Conservation (phyloP, 2,797 vertebrate species). For the Mus minutoides region DNA sequence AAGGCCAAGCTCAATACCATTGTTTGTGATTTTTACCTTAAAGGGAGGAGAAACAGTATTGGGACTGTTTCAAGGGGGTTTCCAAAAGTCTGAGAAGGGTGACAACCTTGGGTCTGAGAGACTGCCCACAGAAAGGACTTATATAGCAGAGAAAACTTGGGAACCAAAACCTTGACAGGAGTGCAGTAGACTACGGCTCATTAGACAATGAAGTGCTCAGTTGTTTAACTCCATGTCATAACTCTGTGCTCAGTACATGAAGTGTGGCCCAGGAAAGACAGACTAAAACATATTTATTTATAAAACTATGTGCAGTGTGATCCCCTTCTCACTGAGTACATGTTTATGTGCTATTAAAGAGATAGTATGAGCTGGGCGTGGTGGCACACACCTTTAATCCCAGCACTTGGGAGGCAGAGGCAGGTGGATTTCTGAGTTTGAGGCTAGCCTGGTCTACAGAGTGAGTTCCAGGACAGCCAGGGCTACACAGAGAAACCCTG, state of each 20-base stretch:
- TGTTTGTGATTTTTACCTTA: neutral
- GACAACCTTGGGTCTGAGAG: neutral
- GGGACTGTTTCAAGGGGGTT: neutral
- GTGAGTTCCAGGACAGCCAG: too few species aligned
- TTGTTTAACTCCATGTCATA: accelerated
- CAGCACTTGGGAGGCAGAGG: too few species aligned
- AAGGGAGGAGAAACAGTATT: neutral
- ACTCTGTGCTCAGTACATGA: neutral
- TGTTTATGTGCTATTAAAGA: neutral
- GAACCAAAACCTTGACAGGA: neutral
- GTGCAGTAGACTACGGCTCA: accelerated
- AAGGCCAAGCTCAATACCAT: neutral
- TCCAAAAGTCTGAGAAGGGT: neutral
- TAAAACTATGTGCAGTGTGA: neutral
- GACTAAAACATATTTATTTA: neutral
- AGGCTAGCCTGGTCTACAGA: too few species aligned
- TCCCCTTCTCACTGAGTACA: neutral
- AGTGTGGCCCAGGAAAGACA: neutral
- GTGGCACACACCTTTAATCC: too few species aligned
- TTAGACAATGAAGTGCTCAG: neutral
- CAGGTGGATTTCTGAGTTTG: too few species aligned
- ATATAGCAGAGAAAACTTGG: neutral
- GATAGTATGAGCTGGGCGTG: neutral
- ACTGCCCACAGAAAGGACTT: neutral
- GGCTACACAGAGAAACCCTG: too few species aligned